Percentiles rank a stretch among this genome's conserved stretches.
Conservation (phyloP, 2,113 vertebrate genomes). For the Pleuronectes platessa region DNA sequence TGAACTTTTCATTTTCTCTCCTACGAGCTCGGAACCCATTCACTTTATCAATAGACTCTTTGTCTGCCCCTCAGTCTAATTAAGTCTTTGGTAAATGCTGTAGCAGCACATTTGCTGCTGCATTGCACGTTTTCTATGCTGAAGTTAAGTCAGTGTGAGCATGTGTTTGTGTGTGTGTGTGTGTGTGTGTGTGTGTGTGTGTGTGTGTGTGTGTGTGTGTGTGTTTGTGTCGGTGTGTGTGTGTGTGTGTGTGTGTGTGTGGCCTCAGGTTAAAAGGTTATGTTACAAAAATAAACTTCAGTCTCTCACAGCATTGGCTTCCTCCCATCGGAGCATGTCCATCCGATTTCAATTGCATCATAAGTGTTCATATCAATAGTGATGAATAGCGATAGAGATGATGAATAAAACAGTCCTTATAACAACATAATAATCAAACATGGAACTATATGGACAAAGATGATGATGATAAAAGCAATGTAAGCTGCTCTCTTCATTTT, state of each 20-base stretch:
- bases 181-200: neutral
- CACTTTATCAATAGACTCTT: constrained; percentile 44
- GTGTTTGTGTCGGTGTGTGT: too few species aligned
- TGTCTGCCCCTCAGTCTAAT: constrained; percentile 50
- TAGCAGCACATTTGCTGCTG: constrained; percentile 27
- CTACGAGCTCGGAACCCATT: constrained; percentile 52
- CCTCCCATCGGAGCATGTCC: constrained; percentile 31
- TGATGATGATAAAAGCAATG: constrained; percentile 3
- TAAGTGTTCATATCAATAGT: constrained; percentile 20
- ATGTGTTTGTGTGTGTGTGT: neutral
- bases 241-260: constrained; percentile 6
- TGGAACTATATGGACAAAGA: constrained; percentile 4
- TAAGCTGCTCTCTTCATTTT: constrained; percentile 39
- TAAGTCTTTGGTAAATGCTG: constrained; percentile 70
- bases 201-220: neutral
- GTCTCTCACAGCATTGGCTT: constrained; percentile 62
- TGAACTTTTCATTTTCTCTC: constrained; percentile 26
- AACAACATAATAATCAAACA: constrained; percentile 3
- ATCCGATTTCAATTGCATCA: constrained; percentile 41
- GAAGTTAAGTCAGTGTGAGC: neutral
- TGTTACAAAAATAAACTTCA: constrained; percentile 45
- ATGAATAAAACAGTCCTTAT: neutral
- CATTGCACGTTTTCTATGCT: constrained; percentile 13
- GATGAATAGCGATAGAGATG: constrained; percentile 12
- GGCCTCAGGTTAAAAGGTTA: constrained; percentile 43